These are phyloP conservation scores for Heliocidaris tuberculata DNA, from an alignment of 35 echinoderm and acorn worm species.

Conservation along the genomic window DNA sequence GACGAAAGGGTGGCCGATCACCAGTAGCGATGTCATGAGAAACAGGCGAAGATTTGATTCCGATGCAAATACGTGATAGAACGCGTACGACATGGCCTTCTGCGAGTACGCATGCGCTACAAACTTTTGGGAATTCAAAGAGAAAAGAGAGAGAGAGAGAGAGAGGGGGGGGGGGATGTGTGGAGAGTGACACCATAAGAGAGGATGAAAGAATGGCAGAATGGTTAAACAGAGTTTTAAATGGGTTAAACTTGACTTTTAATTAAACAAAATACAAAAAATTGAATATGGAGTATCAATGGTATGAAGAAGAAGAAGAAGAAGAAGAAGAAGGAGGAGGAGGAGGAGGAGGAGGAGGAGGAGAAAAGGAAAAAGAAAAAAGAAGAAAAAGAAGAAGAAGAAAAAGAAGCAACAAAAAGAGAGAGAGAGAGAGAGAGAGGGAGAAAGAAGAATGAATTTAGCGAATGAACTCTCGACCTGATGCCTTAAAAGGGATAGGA, in stretches of 20 bases:
- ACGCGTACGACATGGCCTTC: neutral
- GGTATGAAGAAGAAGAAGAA: neutral
- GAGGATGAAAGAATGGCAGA: neutral
- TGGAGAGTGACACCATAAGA: neutral
- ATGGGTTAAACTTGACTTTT: too few species aligned
- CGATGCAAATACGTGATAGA: neutral
- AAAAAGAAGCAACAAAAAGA: neutral
- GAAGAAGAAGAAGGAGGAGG: neutral
- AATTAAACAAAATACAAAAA: too few species aligned
- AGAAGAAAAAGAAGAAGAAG: neutral
- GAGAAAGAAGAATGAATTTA: too few species aligned
- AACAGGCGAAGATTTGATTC: neutral
- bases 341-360: neutral
- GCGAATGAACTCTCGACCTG: too few species aligned
- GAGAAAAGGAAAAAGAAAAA: neutral
- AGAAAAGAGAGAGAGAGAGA: neutral
- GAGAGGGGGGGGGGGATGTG: neutral
- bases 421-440: too few species aligned
- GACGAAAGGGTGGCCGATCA: neutral
- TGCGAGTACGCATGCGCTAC: conserved; percentile 34
- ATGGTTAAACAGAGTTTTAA: too few species aligned
- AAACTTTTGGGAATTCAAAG: neutral
- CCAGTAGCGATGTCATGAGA: neutral
- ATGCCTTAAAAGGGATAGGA: too few species aligned
- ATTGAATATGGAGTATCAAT: too few species aligned